Evolutionary conservation across 2,113 vertebrate species (phyloP).

Genomic region (Ivindomyrus marchei): DNA sequence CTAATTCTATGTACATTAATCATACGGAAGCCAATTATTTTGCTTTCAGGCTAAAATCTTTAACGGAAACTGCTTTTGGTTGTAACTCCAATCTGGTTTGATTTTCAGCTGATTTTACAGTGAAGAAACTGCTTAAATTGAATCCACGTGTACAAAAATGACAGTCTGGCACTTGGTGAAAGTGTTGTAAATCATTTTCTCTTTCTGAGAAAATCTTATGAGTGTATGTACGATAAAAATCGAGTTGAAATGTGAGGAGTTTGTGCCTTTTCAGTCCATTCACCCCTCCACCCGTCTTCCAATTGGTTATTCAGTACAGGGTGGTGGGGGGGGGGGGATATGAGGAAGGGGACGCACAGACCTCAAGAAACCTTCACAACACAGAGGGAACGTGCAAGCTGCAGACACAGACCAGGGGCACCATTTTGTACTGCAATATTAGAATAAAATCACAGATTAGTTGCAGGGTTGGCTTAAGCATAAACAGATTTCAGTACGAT

Average conservation of each 20-base stretch:
- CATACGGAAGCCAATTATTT: conserved; percentile 7
- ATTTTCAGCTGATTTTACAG: conserved; percentile 43
- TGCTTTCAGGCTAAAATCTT: conserved; percentile 4
- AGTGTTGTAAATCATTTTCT: not conserved
- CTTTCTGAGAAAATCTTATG: not conserved
- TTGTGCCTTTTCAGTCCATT: not conserved
- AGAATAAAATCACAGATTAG: no score
- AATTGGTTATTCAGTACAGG: not conserved
- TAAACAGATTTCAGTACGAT: no score
- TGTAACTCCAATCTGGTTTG: conserved; percentile 42
- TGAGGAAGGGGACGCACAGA: no score
- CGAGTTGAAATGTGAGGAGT: not conserved
- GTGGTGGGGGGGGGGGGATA: not conserved
- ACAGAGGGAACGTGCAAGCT: no score
- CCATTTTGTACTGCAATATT: no score
- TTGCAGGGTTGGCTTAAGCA: no score
- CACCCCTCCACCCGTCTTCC: not conserved
- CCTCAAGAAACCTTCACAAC: no score
- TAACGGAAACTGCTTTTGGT: conserved; percentile 27
- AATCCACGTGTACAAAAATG: conserved; percentile 51
- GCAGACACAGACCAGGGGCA: no score
- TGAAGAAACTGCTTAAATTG: conserved; percentile 38
- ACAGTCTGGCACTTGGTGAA: conserved; percentile 49
- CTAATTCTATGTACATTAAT: not conserved
- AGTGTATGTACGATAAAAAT: not conserved